Evolutionary conservation across 2,888 invertebrate species (phyloP), one percentile per base, ranked within the genome.

Genomic region (Bellardia bayeri): DNA sequence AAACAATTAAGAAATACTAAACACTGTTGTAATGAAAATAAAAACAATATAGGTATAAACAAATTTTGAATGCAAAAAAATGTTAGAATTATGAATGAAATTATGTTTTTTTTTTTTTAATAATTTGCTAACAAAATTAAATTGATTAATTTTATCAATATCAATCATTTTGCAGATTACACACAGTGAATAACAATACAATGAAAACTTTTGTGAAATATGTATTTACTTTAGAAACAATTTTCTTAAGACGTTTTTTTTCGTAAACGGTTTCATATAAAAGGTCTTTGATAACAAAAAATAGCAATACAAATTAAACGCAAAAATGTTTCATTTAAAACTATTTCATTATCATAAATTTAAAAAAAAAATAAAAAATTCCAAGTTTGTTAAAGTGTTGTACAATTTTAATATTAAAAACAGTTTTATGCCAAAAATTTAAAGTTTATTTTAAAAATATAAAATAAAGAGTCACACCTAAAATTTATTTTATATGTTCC

Each of bases 31-130:
- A 63, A 63, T 6, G 5, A n/a, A 6, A 14, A 51, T 2, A 51
- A 63, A 63, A 40, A 3, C 6, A 63, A 33, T 6, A 33, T 37
- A n/a, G n/a, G n/a, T n/a, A 37, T 16, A 64, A 64, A 64, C 42
- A 42, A 42, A 63, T n/a, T 63, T 40, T 63, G 40, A 37, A 63
- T 63, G 63, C 63, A 63, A 63, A 63, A 63, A 63, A 63, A 37
- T 37, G 2, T 63, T 40, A 3, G 14, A 58, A 23, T 13, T 9
- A 45, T 3, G 9, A 45, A 11, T 5, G 6, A 37, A 11, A 45
- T 45, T 45, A 3, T 51, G n/a, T 51, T 3, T 13, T 51, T n/a
- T n/a, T 14, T 51, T 5, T 51, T 51, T 51, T 51, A 51, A 51
- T 51, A 51, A 51, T n/a, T 51, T 51, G 51, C 5, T 51, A 51